Evolutionary conservation across 2,113 vertebrate species (phyloP), one percentile per base, ranked within the genome.

Genomic region (Marmota flaviventris): DNA sequence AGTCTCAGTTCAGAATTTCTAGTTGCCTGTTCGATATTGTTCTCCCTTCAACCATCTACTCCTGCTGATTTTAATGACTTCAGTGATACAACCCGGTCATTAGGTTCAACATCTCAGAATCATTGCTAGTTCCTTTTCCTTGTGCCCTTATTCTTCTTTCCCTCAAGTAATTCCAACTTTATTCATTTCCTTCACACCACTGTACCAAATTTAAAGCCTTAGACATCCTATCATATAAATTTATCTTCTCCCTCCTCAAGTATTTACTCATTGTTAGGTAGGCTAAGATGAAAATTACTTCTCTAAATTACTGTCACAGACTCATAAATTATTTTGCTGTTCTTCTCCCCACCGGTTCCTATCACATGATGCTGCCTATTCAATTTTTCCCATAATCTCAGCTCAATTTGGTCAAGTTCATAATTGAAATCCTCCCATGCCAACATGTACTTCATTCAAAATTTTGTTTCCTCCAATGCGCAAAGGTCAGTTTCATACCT

Each of bases 1-100:
- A 72, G 29, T 87, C n/a, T 17, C 16, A 87, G n/a, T 75, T 87
- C 56, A 90, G 81, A 78, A 88, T 56, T 75, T 53, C 76, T 22
- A 82, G 18, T 29, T 42, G 10, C 18, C 65, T 75, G 20, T 2
- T 75, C 58, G 20, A 7, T 63, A 56, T 12, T 75, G 65, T 58
- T 72, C 37, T 20, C 9, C 16, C 45, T 48, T 11, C 17, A 72
- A 53, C 27, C 37, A 73, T 48, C 18, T 72, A 45, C 83, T 61
- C 16, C 10, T 87, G 51, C 24, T 39, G 17, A 84, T 20, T n/a
- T 17, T 42, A 58, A 63, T 27, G 17, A 84, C 45, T 65, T 93
- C 37, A 79, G 53, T 25, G 29, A 65, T 1, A 22, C 3, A 4
- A 81, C 27, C 13, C 5, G 4, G 0, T 25, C 22, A 4, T 1